Evolutionary conservation across 2,113 vertebrate genomes (phyloP).

Genomic region (Brienomyrus longianalis): DNA sequence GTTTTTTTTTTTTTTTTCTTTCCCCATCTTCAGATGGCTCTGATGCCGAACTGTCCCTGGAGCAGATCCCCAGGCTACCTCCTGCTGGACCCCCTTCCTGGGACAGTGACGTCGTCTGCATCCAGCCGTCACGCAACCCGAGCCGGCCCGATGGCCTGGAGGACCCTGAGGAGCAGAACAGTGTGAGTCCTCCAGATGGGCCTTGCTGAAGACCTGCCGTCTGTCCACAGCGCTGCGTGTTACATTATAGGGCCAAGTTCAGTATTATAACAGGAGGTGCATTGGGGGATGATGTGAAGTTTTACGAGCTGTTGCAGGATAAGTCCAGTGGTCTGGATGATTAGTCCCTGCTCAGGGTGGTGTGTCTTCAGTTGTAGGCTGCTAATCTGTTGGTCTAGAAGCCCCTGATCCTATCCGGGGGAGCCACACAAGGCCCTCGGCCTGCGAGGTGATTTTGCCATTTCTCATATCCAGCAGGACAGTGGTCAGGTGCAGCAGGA

Average conservation of each 20-base stretch:
- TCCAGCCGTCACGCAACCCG: slow-evolving; percentile 87
- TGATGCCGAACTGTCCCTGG: slow-evolving; percentile 83
- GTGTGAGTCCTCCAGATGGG: slow-evolving; percentile 40
- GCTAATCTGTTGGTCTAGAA: background rate
- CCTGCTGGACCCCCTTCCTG: slow-evolving; percentile 76
- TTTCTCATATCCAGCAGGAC: slow-evolving; percentile 40
- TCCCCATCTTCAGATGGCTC: slow-evolving; percentile 67
- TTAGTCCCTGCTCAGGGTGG: background rate
- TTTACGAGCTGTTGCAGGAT: background rate
- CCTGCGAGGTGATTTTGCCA: background rate
- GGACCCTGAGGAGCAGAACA: slow-evolving; percentile 72
- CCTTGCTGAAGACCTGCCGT: background rate
- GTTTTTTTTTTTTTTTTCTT: slow-evolving; percentile 27
- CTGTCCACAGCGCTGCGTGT: background rate
- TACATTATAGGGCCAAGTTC: background rate
- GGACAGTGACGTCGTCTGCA: slow-evolving; percentile 92
- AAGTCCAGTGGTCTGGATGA: background rate
- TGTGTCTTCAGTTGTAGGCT: background rate
- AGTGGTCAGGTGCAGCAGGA: slow-evolving; percentile 60
- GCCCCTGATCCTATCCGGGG: background rate
- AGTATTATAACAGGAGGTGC: background rate
- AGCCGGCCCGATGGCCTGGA: slow-evolving; percentile 88
- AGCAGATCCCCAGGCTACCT: slow-evolving; percentile 84
- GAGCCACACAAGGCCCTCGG: background rate
- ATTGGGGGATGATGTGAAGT: background rate